Conservation (phyloP, 2,888 invertebrate species). For the Eumacrocentrus americanus region DNA sequence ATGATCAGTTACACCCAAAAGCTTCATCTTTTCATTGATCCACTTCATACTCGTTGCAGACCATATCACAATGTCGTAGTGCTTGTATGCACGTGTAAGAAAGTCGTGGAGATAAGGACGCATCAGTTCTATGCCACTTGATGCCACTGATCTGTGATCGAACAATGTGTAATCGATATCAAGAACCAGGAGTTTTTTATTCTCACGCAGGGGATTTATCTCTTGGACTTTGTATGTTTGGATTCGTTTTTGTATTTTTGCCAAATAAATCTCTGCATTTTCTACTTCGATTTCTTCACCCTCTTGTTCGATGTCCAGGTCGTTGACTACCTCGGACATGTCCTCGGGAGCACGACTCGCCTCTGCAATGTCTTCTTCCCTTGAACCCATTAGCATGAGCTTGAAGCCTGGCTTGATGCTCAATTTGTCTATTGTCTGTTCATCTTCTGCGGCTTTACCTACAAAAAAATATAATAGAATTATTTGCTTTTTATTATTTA, state of each 20-base stretch:
- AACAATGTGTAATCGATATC: slow-evolving; percentile 97
- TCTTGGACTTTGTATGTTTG: slow-evolving; percentile 83
- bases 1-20: slow-evolving; percentile 84
- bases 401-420: slow-evolving; percentile 87
- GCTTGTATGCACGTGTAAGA: slow-evolving; percentile 80
- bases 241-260: slow-evolving; percentile 83
- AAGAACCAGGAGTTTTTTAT: slow-evolving; percentile 88
- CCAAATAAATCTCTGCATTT: slow-evolving; percentile 73
- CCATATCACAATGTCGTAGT: slow-evolving; percentile 98
- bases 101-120: slow-evolving; percentile 95
- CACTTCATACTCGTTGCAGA: slow-evolving; percentile 98
- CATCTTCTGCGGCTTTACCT: slow-evolving; percentile 88
- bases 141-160: slow-evolving; percentile 92
- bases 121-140: slow-evolving; percentile 88
- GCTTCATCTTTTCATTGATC: slow-evolving; percentile 96
- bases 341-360: slow-evolving; percentile 81
- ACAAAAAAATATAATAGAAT: too few relatives aligned
- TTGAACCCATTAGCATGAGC: slow-evolving; percentile 96
- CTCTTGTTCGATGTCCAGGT: slow-evolving; percentile 83
- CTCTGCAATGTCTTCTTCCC: slow-evolving; percentile 89
- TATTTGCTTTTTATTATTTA: too few relatives aligned
- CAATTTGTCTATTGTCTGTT: slow-evolving; percentile 74
- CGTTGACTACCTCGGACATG: slow-evolving; percentile 86
- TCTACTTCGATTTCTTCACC: slow-evolving; percentile 80
- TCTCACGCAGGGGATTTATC: slow-evolving; percentile 80